Evolutionary conservation across 1,140 invertebrate genomes (phyloP), one percentile per base, ranked within the genome.

Genomic region (Kradibia gibbosae): DNA sequence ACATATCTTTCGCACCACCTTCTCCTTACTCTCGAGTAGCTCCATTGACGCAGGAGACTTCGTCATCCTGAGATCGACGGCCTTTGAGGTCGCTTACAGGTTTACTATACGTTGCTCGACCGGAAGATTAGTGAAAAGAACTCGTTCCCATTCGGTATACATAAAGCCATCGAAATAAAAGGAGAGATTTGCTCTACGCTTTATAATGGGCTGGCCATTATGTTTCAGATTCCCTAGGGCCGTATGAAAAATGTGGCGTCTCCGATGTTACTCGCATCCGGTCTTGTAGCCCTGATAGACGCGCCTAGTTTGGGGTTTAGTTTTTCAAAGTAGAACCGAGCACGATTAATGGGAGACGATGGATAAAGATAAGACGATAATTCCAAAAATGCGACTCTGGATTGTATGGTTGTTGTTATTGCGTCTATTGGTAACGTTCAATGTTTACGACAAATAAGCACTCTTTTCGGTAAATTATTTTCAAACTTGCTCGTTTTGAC

Each of bases 331-430:
- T 31, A 36, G 20, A 62, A 20, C 25, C 17, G 13, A 31, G 71
- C 31, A 71, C 31, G 76, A 70, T 13, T 8, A 60, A 50, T 34
- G 22, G 22, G 48, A 57, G 31, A 45, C 28, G 28, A 39, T 31
- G 3, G 15, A 28, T 5, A 31, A 67, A 36, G 42, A 20, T 65
- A 65, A 34, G 17, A 60, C 34, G 45, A 75, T 36, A 71, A 79
- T 78, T 72, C 73, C 67, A 71, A 76, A 80, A 81, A 71, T 80
- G 79, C 81, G 78, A 84, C 83, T 85, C 83, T 84, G 83, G 83
- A 72, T 73, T 78, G n/a, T 48, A 13, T 15, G 65, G n/a, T 39
- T n/a, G 42, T 25, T 70, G 20, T n/a, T 45, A 70, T 25, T 25
- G 17, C 34, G n/a, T 7, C 7, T 31, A 28, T 31, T 60, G 13